Evolutionary conservation across 2,888 invertebrate species (phyloP), one percentile per base, ranked within the genome.

Genomic region (Drosophila demipolita): DNA sequence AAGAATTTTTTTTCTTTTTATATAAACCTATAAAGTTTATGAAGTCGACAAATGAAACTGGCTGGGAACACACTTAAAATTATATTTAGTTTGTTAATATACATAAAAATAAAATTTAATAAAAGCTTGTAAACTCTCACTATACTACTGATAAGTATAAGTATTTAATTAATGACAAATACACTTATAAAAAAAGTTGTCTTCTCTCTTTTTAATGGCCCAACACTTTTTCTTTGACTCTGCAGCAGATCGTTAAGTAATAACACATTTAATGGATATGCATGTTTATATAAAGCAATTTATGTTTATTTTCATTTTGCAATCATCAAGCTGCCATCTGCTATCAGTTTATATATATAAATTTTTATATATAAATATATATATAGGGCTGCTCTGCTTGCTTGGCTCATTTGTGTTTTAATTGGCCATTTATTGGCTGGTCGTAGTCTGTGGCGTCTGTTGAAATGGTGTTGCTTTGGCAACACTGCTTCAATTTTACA

Each of bases 321-420:
- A 45, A 23, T 23, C 15, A 45, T 45, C 45, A 20, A 45, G 45
- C 23, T 45, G 17, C 66, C 66, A 53, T 66, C 52, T 67, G 66
- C 42, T 32, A 32, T 50, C 40, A 29, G 68, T 20, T 23, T 15
- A 26, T 36, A 23, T 23, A 36, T 36, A 23, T 17, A 17, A 15
- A 33, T 15, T 9, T 11, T 33, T 23, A 15, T 15, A 33, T 20
- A 20, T n/a, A 1, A 3, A n/a, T 15, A 12, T 32, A 52, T 33
- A 12, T 20, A 12, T 55, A 4, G n/a, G 35, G 17, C 26, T 48
- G 29, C 29, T 20, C 29, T 53, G 52, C 38, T 17, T 40, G 52
- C 68, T 64, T 74, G 66, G 67, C 70, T 75, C 79, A 82, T 84
- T 70, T 78, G 68, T 68, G 58, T 68, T 78, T 62, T 83, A 78